Evolutionary conservation across 2,797 vertebrate genomes (phyloP).

Genomic region (Cichlasoma orientale): DNA sequence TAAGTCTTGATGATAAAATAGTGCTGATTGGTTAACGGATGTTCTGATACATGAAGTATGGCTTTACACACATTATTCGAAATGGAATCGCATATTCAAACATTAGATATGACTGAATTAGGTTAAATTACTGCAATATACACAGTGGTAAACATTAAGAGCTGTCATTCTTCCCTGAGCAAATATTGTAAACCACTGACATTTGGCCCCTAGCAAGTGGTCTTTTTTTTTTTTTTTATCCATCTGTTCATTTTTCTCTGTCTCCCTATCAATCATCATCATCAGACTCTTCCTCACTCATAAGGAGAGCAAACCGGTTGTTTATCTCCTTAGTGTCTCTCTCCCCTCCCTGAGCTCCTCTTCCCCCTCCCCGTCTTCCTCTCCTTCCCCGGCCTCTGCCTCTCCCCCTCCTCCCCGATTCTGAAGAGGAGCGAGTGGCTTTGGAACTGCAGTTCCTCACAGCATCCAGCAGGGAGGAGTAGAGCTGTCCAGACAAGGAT

Average conservation of each 20-base stretch:
- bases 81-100: background rate
- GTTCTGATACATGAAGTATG: background rate
- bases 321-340: conserved; percentile 50
- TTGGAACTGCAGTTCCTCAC: conserved; percentile 54
- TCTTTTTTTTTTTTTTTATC: background rate
- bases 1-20: conserved; percentile 22
- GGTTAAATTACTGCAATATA: conserved; percentile 29
- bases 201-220: conserved; percentile 4
- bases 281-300: conserved; percentile 62
- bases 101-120: background rate
- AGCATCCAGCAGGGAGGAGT: conserved; percentile 64
- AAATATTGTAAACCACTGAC: background rate
- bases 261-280: conserved; percentile 31
- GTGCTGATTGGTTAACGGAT: background rate
- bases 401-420: conserved; percentile 37
- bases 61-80: background rate
- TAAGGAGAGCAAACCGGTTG: conserved; percentile 79
- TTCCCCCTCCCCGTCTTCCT: conserved; percentile 12
- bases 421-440: conserved; percentile 25
- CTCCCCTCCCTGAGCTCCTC: conserved; percentile 24
- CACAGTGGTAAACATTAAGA: conserved; percentile 12
- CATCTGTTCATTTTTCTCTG: background rate
- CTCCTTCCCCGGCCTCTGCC: conserved; percentile 25
- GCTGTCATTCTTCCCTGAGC: conserved; percentile 14
- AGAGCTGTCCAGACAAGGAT: conserved; percentile 64